Evolutionary conservation across 2,113 vertebrate species (phyloP).

Genomic region (Vanacampus margaritifer): DNA sequence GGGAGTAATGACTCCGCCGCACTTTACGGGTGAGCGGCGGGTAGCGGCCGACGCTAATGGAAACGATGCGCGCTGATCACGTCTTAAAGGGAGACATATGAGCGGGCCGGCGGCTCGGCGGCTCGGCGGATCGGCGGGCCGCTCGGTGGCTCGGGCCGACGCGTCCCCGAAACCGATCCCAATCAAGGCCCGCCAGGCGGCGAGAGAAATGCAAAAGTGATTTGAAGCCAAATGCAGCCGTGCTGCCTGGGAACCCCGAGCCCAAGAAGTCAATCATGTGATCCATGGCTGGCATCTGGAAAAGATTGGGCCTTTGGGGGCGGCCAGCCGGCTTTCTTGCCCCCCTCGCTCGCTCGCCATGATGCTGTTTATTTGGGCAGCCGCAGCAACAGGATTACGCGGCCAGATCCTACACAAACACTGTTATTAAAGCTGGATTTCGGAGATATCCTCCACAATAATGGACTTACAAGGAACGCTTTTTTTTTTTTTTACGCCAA

Average conservation of each 20-base stretch:
- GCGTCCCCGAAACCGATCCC: slow-evolving; percentile 40
- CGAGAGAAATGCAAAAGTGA: slow-evolving; percentile 22
- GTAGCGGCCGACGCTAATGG: slow-evolving; percentile 54
- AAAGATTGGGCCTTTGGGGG: slow-evolving; percentile 73
- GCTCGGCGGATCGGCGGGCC: too few species aligned
- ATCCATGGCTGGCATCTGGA: slow-evolving; percentile 94
- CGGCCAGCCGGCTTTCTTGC: slow-evolving; percentile 68
- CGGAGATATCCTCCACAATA: slow-evolving; percentile 63
- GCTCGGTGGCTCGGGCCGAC: not conserved
- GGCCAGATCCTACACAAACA: slow-evolving; percentile 65
- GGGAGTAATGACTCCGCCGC: slow-evolving; percentile 64
- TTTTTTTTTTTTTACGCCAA: slow-evolving; percentile 9
- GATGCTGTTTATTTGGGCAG: slow-evolving; percentile 86
- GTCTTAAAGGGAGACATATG: slow-evolving; percentile 48
- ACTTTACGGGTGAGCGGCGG: slow-evolving; percentile 58
- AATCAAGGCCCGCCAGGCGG: slow-evolving; percentile 48
- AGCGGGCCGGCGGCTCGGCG: slow-evolving; percentile 50
- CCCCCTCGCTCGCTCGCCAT: slow-evolving; percentile 66
- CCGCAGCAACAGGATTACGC: slow-evolving; percentile 69
- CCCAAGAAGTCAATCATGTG: slow-evolving; percentile 79
- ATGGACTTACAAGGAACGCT: slow-evolving; percentile 69
- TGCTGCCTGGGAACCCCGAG: slow-evolving; percentile 80
- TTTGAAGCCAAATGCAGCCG: slow-evolving; percentile 54
- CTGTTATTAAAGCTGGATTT: slow-evolving; percentile 61
- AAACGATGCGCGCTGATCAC: slow-evolving; percentile 69